Evolutionary conservation across 2,113 vertebrate species (phyloP).

Genomic region (Ceratotherium simum): DNA sequence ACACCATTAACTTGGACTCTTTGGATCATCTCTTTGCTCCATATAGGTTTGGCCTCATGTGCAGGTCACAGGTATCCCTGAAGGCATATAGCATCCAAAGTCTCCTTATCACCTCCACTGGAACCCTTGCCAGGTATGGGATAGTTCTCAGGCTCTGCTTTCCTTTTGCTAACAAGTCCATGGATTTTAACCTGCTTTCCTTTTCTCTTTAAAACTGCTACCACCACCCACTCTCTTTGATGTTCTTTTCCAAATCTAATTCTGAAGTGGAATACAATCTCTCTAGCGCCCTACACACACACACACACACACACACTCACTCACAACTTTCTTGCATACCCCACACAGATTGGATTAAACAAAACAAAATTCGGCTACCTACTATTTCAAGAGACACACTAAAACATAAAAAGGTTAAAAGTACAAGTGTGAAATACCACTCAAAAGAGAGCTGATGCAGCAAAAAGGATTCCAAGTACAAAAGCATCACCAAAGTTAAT

Average conservation of each 20-base stretch:
- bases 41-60: neutral
- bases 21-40: neutral
- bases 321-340: neutral
- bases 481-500: neutral
- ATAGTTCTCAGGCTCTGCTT: neutral
- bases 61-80: neutral
- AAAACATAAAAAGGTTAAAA: neutral
- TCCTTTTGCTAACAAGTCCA: neutral
- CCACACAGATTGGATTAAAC: neutral
- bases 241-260: neutral
- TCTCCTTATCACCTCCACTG: neutral
- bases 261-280: neutral
- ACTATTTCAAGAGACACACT: neutral
- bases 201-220: neutral
- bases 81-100: neutral
- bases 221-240: neutral
- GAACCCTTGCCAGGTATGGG: neutral
- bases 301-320: neutral
- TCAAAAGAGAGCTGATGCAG: neutral
- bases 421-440: neutral
- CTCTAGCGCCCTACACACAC: neutral
- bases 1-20: neutral
- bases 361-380: neutral
- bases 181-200: neutral
- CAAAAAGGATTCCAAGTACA: neutral